Base-by-base conservation (phyloP, 1,140 invertebrate genomes). In the Dysdera silvatica region DNA sequence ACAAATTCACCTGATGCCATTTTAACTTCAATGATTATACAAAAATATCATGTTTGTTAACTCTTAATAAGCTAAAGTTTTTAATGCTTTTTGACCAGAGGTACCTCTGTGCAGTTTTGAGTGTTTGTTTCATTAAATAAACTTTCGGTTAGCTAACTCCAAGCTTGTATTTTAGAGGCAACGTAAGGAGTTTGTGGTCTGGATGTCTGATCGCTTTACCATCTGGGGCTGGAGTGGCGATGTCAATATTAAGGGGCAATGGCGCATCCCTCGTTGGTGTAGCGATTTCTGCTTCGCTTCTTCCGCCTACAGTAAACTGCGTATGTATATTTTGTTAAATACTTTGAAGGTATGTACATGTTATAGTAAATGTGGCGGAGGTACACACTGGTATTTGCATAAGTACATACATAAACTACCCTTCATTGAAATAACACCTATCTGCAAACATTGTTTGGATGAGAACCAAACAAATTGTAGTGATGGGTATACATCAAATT, bases 261-360 rank as follows among this genome's bases (percentile, higher is more conserved):
- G 84, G 85, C 40, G 87, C 87, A 1, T 89, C 89, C 2, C 72
- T 92, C 37, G 91, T 93, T 64, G 89, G 89, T 67, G 89, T 93
- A 35, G 89, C 89, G 5, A 91, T 92, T 72, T 91, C 89, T 3
- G 89, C 89, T 2, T 91, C 89, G 1, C 76, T 91, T 32, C 72
- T 93, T 51, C 89, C 89, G n/a, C 89, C 89, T 14, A 85, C 87
- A 63, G 88, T 91, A 6, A 92, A 92, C 75, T 86, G 85, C 71
- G 87, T 88, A 78, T 82, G 82, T 80, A 31, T 18, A 2, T 28
- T 26, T 43, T 5, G 16, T 43, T 5, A 18, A 4, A 5, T 2
- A 24, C 20, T 53, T 16, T 23, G 10, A 58, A 52, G 58, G 47
- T 32, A n/a, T 23, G 28, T 8, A 14, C 40, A 26, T 61, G 48